A percentile compares a stretch with the other conserved stretches of the same genome.
phyloP scores from a whole-genome alignment of 2,113 vertebrate genomes.

The Clarias gariepinus region DNA sequence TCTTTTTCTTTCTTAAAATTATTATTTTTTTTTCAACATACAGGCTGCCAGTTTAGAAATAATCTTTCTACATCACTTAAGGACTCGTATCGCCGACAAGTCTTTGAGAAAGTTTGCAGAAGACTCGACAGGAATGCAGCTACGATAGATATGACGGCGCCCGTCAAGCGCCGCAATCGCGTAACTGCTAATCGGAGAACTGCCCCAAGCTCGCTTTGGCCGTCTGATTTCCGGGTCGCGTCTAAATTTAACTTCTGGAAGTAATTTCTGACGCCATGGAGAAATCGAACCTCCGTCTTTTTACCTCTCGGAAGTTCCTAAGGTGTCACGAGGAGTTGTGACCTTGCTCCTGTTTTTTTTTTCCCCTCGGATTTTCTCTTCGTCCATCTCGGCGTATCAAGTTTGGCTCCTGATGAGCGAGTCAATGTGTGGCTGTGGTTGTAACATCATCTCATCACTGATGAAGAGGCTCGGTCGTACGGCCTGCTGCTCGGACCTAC shows the following conservation, averaged over 20 bases:
- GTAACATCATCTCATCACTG: conserved; percentile 96
- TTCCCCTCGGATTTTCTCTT: neutral
- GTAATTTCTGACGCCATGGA: neutral
- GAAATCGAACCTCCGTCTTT: too few relatives aligned
- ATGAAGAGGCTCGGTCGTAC: conserved; percentile 98
- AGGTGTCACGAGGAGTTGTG: neutral
- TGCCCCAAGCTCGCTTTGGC: too few relatives aligned
- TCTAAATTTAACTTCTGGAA: neutral
- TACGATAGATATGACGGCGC: neutral
- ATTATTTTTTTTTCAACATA: neutral
- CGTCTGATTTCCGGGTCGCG: neutral
- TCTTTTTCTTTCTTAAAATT: neutral
- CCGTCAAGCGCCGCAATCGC: neutral
- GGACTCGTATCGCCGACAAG: neutral
- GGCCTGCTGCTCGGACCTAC: conserved; percentile 93
- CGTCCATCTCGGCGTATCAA: neutral
- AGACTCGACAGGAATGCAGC: neutral
- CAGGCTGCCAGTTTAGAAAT: conserved; percentile 25
- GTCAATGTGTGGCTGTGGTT: conserved; percentile 98
- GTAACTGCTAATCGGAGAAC: neutral
- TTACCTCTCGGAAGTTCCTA: neutral
- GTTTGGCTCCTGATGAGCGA: conserved; percentile 80
- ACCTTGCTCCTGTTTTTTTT: neutral
- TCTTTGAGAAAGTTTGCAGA: conserved; percentile 9
- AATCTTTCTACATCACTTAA: neutral